Base-by-base conservation (phyloP, 1,140 invertebrate species). In the Drosophila varians region DNA sequence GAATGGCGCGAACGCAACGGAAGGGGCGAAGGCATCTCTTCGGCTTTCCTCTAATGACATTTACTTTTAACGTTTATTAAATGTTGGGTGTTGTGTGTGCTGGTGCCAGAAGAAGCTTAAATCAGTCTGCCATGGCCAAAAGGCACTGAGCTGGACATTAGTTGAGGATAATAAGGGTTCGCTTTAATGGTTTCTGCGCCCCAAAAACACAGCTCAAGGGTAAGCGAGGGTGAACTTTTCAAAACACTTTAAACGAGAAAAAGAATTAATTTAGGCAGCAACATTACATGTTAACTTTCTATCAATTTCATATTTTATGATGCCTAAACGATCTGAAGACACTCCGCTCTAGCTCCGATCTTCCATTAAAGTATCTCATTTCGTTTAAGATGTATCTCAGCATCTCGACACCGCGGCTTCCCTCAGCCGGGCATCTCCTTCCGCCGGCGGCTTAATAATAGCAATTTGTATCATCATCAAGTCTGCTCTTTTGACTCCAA, bases 11-110 rank as follows among this genome's bases (percentile, higher is more conserved):
- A 47, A 47, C 14, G 52, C 21, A 38, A 23, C 23, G 45, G 64
- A 38, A 46, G 26, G 47, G 34, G 21, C n/a, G 42, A 36, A 18
- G 45, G 26, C 31, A 47, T 36, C 56, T 40, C 14, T 57, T 34
- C 31, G 58, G 19, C 51, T 6, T 34, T 19, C 19, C 66, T 76
- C 70, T 87, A 87, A 87, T 87, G 82, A 82, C 82, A 88, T 88
- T 87, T 87, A 83, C 83, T 87, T 75, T 87, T 86, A 87, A 83
- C 77, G 74, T 72, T 87, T 88, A 87, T 87, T 89, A 83, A 89
- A 87, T 76, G 77, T 57, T 72, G 49, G 40, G 64, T 53, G 77
- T 57, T 72, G 49, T 40, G 64, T 53, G 28, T 34, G 16, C 34
- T 31, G 49, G 51, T 38, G 36, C 6, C 14, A 61, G 31, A 55